A percentile compares a stretch with the other conserved stretches of the same genome.
phyloP scores from a whole-genome alignment of 2,797 vertebrate genomes.

The Protonibea diacanthus region DNA sequence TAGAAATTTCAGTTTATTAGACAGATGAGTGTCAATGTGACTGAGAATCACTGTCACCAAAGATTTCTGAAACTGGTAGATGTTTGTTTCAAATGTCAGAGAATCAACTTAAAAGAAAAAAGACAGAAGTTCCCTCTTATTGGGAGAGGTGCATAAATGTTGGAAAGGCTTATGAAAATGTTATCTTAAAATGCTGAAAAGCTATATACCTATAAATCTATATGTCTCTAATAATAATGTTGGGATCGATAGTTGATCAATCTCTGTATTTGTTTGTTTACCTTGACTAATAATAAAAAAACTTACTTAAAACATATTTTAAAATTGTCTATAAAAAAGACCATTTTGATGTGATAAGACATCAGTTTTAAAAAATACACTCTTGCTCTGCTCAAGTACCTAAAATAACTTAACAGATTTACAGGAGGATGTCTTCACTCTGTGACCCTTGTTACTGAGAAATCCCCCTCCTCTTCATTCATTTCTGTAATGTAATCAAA shows the following conservation, averaged over 20 bases:
- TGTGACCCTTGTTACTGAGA: background rate
- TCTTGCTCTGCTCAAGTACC: background rate
- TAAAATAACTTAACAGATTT: background rate
- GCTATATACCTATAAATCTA: too few species aligned
- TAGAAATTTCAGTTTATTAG: background rate
- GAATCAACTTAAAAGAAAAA: background rate
- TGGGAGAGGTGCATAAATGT: too few species aligned
- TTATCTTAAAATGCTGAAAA: too few species aligned
- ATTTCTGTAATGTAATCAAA: background rate
- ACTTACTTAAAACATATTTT: background rate
- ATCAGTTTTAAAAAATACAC: background rate
- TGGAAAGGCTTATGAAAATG: too few species aligned
- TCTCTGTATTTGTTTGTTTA: too few species aligned
- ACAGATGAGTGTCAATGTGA: background rate
- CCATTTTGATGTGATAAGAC: background rate
- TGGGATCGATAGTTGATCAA: too few species aligned
- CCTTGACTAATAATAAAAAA: too few species aligned
- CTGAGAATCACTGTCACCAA: background rate
- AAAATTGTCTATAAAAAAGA: background rate
- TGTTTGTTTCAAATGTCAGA: background rate
- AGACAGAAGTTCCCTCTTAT: too few species aligned
- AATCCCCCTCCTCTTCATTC: background rate
- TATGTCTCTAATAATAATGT: too few species aligned
- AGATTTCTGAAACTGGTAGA: background rate
- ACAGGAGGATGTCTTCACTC: background rate